Conservation (phyloP, 2,797 vertebrate species). For the Rhodeus uyekii region DNA sequence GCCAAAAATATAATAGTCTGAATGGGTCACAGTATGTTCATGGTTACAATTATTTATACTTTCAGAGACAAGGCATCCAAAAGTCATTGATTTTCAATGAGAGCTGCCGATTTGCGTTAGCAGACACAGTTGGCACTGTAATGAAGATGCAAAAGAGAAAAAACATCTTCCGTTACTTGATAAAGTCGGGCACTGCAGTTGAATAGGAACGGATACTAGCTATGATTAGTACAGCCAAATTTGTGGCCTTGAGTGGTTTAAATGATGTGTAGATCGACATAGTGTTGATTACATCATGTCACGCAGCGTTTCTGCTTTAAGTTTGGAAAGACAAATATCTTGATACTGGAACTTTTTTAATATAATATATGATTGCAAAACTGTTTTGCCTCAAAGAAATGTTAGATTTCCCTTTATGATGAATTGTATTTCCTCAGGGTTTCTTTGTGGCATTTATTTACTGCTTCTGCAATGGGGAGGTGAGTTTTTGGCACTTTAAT, state of each 20-base stretch:
- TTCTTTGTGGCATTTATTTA: constrained; percentile 88
- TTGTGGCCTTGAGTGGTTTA: not conserved
- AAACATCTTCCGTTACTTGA: not conserved
- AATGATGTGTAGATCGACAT: not conserved
- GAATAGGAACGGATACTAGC: not conserved
- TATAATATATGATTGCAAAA: not conserved
- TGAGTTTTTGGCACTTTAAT: constrained; percentile 54
- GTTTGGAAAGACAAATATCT: not conserved
- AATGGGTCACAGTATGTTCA: not conserved
- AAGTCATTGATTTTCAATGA: not conserved
- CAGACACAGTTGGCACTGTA: not conserved
- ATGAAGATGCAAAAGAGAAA: not conserved
- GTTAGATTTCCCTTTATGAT: too few species aligned
- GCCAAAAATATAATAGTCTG: not conserved
- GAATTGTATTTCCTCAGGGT: constrained; percentile 67
- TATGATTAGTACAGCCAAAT: not conserved
- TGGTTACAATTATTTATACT: not conserved
- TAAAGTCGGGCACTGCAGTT: not conserved
- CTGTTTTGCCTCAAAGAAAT: too few species aligned
- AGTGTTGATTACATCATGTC: not conserved
- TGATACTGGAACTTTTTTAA: not conserved
- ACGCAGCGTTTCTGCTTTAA: not conserved
- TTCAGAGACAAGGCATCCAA: not conserved
- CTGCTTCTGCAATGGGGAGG: constrained; percentile 89
- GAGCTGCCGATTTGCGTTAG: not conserved